phyloP scores from a whole-genome alignment of 2,797 vertebrate species.

The Artibeus jamaicensis region DNA sequence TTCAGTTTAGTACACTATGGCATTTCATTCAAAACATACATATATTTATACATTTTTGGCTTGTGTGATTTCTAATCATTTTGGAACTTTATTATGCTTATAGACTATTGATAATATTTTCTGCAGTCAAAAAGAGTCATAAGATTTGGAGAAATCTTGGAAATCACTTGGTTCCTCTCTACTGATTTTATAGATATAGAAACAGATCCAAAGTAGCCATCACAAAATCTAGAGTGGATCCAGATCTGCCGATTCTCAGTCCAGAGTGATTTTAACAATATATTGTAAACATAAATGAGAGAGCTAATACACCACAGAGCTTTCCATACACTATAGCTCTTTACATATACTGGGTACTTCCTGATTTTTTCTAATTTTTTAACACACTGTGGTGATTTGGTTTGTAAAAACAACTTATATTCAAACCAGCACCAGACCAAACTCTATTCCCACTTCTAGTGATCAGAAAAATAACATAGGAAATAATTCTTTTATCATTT shows the following conservation, averaged over 20 bases:
- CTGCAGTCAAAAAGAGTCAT: not conserved
- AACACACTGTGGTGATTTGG: not conserved
- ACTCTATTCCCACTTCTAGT: not conserved
- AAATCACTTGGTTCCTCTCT: not conserved
- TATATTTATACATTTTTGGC: not conserved
- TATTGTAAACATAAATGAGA: not conserved
- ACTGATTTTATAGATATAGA: not conserved
- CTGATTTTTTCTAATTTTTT: not conserved
- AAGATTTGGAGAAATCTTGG: not conserved
- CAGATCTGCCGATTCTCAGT: not conserved
- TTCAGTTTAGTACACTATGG: not conserved
- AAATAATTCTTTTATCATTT: not conserved
- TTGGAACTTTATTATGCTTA: not conserved
- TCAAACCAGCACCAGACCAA: not conserved
- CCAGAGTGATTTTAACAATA: not conserved
- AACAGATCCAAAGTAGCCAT: not conserved
- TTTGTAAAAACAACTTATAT: not conserved
- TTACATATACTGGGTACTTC: not conserved
- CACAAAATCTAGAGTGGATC: not conserved
- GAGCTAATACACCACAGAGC: not conserved
- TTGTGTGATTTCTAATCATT: slow-evolving; percentile 1
- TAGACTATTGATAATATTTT: not conserved
- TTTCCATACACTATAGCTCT: not conserved
- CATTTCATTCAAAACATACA: not conserved
- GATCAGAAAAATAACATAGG: not conserved